Evolutionary conservation across 2,797 vertebrate genomes (phyloP).

Genomic region (Melanotaenia boesemani): DNA sequence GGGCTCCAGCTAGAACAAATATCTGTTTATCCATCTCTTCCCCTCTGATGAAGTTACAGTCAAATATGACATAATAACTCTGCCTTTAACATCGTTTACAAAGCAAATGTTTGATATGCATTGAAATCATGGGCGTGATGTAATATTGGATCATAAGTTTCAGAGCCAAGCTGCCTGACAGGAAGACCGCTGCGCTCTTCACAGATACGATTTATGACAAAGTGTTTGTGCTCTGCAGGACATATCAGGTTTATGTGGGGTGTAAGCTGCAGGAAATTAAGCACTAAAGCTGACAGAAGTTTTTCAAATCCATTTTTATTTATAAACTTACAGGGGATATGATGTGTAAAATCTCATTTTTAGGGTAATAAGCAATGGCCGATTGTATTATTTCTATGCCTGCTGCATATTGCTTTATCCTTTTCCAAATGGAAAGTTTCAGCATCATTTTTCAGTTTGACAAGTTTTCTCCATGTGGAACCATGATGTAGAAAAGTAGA

Average conservation of each 20-base stretch:
- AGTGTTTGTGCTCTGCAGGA: slow-evolving; percentile 15
- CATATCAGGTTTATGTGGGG: neutral
- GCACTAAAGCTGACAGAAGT: neutral
- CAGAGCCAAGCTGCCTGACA: slow-evolving; percentile 13
- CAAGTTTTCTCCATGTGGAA: too few relatives aligned
- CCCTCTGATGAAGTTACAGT: slow-evolving; percentile 19
- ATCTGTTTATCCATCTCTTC: slow-evolving; percentile 1
- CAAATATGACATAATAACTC: slow-evolving; percentile 33
- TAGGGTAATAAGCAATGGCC: neutral
- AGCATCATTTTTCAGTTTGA: too few relatives aligned
- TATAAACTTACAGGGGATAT: neutral
- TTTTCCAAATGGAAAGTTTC: too few relatives aligned
- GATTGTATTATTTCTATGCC: too few relatives aligned
- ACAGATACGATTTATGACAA: slow-evolving; percentile 39
- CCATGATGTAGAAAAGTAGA: too few relatives aligned
- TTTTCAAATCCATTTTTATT: neutral
- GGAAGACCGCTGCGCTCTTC: slow-evolving; percentile 36
- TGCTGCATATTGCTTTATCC: too few relatives aligned
- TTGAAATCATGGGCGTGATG: slow-evolving; percentile 27
- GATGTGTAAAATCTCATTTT: neutral
- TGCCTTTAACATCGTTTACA: slow-evolving; percentile 11
- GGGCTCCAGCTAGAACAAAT: too few relatives aligned
- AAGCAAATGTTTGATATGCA: slow-evolving; percentile 70
- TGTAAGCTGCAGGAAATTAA: slow-evolving; percentile 19
- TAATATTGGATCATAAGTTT: slow-evolving; percentile 44